phyloP scores from a whole-genome alignment of 2,113 vertebrate species.

The Riparia riparia region DNA sequence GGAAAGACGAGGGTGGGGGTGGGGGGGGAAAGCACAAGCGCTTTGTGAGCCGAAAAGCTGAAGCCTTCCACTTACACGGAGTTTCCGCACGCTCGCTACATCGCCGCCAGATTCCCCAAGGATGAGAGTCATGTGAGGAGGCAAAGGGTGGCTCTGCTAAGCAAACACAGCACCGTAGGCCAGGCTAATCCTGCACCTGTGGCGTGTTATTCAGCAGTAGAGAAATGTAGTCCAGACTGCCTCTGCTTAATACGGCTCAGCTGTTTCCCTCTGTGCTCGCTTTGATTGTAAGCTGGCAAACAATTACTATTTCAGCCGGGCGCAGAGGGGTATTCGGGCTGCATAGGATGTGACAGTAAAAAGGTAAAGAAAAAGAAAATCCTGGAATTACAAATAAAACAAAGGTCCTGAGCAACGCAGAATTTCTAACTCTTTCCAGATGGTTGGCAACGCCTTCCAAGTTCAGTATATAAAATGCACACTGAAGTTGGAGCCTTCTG shows the following conservation, averaged over 20 bases:
- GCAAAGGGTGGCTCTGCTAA: conserved; percentile 65
- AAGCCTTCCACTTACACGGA: conserved; percentile 53
- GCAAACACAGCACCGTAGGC: conserved; percentile 74
- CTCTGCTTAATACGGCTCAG: conserved; percentile 78
- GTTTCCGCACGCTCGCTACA: conserved; percentile 7
- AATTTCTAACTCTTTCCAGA: conserved; percentile 65
- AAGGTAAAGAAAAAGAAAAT: conserved; percentile 66
- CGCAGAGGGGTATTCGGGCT: conserved; percentile 35
- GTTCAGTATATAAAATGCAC: neutral
- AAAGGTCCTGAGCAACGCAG: conserved; percentile 4
- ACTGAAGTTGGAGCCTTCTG: neutral
- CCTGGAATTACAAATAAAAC: conserved; percentile 20
- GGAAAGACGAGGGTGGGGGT: fast-evolving
- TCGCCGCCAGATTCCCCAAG: conserved; percentile 29
- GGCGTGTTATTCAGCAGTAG: conserved; percentile 75
- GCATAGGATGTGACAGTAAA: conserved; percentile 48
- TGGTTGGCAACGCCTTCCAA: conserved; percentile 10
- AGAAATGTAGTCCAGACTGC: conserved; percentile 63
- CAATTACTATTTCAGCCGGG: conserved; percentile 52
- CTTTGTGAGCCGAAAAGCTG: conserved; percentile 34
- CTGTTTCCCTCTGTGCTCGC: conserved; percentile 72
- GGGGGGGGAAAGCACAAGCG: neutral
- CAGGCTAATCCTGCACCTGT: conserved; percentile 88
- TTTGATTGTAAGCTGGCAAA: conserved; percentile 78
- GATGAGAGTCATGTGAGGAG: conserved; percentile 75